A percentile compares a stretch with the other conserved stretches of the same genome.
Conservation (phyloP, 2,888 invertebrate species). For the Thyatira batis region DNA sequence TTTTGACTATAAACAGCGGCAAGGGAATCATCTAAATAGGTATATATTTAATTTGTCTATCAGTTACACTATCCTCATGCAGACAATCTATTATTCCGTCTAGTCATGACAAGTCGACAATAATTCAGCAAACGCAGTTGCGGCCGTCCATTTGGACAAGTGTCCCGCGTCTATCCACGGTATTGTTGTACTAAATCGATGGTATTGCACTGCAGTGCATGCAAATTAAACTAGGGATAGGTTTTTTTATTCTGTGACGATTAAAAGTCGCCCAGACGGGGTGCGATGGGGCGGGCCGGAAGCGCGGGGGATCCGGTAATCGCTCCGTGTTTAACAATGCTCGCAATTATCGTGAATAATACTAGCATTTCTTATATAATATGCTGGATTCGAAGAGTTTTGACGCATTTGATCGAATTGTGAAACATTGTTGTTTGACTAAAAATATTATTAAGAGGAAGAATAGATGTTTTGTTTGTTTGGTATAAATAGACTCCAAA, state of each 20-base stretch:
- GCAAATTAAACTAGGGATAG: conserved; percentile 52
- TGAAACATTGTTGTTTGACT: no score
- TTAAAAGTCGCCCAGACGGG: conserved; percentile 38
- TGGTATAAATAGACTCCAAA: no score
- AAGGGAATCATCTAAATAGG: no score
- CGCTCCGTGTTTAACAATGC: conserved; percentile 52
- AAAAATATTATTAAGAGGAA: no score
- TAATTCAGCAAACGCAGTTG: background rate
- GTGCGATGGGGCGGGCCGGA: conserved; percentile 34
- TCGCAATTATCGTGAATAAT: conserved; percentile 48
- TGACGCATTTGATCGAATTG: no score
- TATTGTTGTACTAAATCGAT: conserved; percentile 52
- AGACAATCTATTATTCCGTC: background rate
- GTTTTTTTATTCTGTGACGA: conserved; percentile 47
- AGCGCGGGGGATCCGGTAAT: conserved; percentile 38
- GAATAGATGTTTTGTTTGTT: no score
- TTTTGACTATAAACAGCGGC: no score
- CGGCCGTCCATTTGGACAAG: background rate
- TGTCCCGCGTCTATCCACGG: conserved; percentile 24
- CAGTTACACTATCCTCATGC: background rate
- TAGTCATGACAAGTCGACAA: background rate
- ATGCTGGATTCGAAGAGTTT: background rate
- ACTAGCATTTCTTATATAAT: conserved; percentile 18
- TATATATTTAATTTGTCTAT: no score
- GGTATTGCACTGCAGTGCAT: conserved; percentile 38